Evolutionary conservation across 2,888 invertebrate species (phyloP), one percentile per base, ranked within the genome.

Genomic region (Halocaridina rubra): DNA sequence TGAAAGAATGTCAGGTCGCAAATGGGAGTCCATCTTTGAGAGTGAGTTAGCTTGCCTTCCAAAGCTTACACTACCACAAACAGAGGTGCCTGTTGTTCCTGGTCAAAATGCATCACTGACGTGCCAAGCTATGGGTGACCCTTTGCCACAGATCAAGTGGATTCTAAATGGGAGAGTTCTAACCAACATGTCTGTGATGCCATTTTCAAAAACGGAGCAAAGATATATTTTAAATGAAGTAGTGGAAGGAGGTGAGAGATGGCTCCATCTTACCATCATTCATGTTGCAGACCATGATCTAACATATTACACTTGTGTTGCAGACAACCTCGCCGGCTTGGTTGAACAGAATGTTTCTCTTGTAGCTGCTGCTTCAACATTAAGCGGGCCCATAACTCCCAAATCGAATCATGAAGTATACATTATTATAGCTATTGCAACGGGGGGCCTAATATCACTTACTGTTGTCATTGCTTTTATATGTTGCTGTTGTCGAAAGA

Each of bases 21-120:
- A 93, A 88, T 97, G 97, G 97, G 94, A 95, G 88, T 93, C 93
- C 88, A 93, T 97, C 13, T 92, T 93, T 10, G 93, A 95, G 76
- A 92, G 93, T 87, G 95, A 95, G 88, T 96, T 97, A 91, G 95
- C 96, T 27, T 97, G 97, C 91, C 93, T 94, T 33, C 97, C 97
- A 0, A 93, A 94, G 90, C 94, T 96, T 86, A 90, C 89, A 3
- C 79, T 89, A 7, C 80, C 86, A 2, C 88, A 88, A 78, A 27
- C 85, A 19, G 81, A 81, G 30, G 86, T 89, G 7, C 84, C 84
- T 32, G 86, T 84, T 3, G 67, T 75, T 7, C 75, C 76, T n/a
- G 89, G 89, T 22, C 80, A 78, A 64, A 86, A 84, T 30, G 84
- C 84, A 7, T 77, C 88, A 22, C 69, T 88, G 64, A 61, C 80